Base-by-base conservation (phyloP, 2,797 vertebrate species). In the Gastrophryne carolinensis region DNA sequence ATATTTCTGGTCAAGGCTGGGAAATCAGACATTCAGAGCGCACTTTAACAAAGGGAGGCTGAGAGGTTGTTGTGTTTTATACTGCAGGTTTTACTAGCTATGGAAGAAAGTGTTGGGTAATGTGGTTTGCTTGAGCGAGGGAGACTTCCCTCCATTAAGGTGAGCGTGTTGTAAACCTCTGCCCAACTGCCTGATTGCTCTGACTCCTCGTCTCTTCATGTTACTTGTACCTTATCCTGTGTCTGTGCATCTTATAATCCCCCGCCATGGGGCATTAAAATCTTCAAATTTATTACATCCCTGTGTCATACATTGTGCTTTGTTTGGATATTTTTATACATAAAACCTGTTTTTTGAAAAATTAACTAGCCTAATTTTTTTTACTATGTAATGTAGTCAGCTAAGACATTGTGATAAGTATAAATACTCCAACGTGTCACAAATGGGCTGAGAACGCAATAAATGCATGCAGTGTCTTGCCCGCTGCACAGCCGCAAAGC, bases 41-140 rank as follows among this genome's bases (percentile, higher is more conserved):
- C 75, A 78, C 75, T 78, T 78, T 78, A 78, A 27, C 60, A 13
- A 78, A 39, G 50, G 27, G 52, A 63, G 75, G 61, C 27, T 49
- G 35, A 26, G 26, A 56, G 35, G 27, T 26, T 54, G 23, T 23
- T 53, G n/a, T 57, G 9, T 68, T 68, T 68, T 68, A 34, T 44
- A 52, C 49, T 50, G 52, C 27, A 49, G 32, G 27, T 49, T 73
- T 50, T 73, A 23, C 49, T 67, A 32, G 17, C 62, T 65, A 4
- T 27, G 57, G 29, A 47, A 21, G 15, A 49, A 56, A 39, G 26
- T 17, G n/a, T 64, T 70, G 27, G 35, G 52, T 23, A 19, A 12
- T 26, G 19, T 54, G 53, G 50, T 24, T 39, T 53, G 24, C n/a
- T 66, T 24, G 30, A 30, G 39, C 26, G 39, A 52, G 49, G 54